These are phyloP conservation scores for Stenolophus ochropezus DNA, from an alignment of 2,888 invertebrate genomes.

Conservation along the genomic window DNA sequence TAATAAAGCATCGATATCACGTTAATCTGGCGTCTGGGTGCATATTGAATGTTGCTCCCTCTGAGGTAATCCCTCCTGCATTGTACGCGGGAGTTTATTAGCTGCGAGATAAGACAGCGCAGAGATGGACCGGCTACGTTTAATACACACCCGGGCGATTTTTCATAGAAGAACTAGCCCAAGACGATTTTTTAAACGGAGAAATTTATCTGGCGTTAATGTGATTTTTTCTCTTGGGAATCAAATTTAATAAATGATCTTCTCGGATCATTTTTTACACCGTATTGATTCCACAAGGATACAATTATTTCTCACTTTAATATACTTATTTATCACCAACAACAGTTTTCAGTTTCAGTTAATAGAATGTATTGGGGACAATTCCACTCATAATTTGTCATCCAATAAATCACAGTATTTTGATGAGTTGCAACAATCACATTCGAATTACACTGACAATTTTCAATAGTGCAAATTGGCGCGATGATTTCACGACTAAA, in stretches of 20 bases:
- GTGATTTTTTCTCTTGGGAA: conserved; percentile 2
- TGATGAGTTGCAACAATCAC: no score
- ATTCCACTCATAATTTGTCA: no score
- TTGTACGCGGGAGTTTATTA: conserved; percentile 35
- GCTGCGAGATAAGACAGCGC: conserved; percentile 13
- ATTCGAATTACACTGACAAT: no score
- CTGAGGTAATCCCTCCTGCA: conserved; percentile 23
- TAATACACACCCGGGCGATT: conserved; percentile 1
- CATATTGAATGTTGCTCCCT: conserved; percentile 16
- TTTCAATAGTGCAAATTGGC: no score
- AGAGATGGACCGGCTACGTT: conserved; percentile 21
- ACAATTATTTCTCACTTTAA: neutral
- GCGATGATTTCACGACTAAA: no score
- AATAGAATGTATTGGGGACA: no score
- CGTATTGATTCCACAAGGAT: neutral
- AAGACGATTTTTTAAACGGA: conserved; percentile 19
- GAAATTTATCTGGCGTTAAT: conserved; percentile 12
- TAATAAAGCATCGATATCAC: conserved; percentile 19
- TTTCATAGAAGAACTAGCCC: conserved; percentile 11
- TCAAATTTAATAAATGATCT: conserved; percentile 25
- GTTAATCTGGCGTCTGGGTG: conserved; percentile 6
- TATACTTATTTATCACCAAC: no score
- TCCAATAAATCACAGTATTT: no score
- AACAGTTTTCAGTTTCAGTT: no score
- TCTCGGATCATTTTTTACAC: conserved; percentile 6